Base-by-base conservation (phyloP, 30 jellyfish, hydroid and myxozoan species). In the Catostylus mosaicus region DNA sequence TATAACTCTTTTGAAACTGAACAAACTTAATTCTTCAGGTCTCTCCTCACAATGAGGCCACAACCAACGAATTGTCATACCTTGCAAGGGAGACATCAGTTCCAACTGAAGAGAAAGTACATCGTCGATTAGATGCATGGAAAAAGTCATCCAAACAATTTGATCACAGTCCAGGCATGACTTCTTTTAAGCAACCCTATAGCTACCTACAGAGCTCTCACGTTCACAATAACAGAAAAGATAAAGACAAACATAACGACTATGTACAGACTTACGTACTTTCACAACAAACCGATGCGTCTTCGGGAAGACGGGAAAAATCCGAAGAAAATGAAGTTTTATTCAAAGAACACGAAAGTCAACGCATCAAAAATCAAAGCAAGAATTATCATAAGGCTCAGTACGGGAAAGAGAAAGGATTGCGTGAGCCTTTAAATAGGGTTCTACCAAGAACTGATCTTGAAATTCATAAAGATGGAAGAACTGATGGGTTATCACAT, bases 361-460 rank as follows among this genome's bases (percentile, higher is more conserved):
- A 68, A 1, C 71, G 38, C 11, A 59, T 7, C 10, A 18, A 6
- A 5, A 59, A 59, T 1, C 71, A 12, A 18, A 2, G 36, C 18
- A 59, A 59, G 8, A 37, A 37, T 16, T 37, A 24, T 18, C 66
- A 46, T 3, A 35, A 36, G 27, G 33, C 46, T 18, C 26, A 67
- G 3, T 59, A 56, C 35, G 24, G 9, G 30, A 77, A 82, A 54
- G 86, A 68, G 32, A 59, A 82, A 31, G 65, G 80, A 14, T 22
- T 68, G 24, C 78, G 92, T 5, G 92, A 82, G 26, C 84, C 92
- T 19, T 38, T 30, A 5, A 82, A 35, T 38, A 50, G 92, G 29
- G 63, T 72, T 19, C 56, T 82, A 29, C 92, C 92, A n/a, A 40
- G 92, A 43, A 82, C 92, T n/a, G 92, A 68, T 70, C 73, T 69